phyloP scores from a whole-genome alignment of 2,797 vertebrate species.

The Cynopterus sphinx region DNA sequence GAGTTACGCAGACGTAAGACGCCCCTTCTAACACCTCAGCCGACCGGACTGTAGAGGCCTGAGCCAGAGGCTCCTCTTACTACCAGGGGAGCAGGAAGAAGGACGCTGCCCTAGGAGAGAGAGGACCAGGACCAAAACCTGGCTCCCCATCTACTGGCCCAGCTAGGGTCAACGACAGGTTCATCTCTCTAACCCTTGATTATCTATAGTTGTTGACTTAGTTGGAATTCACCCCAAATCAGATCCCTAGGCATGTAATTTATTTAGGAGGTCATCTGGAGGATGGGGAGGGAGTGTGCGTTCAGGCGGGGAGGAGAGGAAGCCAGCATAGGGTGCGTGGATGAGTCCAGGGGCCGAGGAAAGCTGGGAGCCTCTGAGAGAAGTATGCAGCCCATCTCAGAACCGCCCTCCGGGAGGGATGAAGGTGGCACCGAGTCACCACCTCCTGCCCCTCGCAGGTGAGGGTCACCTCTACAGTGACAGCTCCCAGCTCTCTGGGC shows the following conservation, averaged over 20 bases:
- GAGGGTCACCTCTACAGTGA: rapidly evolving
- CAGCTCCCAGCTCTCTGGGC: background rate
- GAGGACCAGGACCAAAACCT: background rate
- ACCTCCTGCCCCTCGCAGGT: rapidly evolving
- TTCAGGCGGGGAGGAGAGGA: background rate
- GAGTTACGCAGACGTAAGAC: background rate
- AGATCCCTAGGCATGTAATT: background rate
- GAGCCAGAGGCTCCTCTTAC: background rate
- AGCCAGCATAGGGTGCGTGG: background rate
- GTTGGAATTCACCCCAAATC: background rate
- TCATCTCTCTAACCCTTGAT: background rate
- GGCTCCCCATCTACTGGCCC: background rate
- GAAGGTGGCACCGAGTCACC: rapidly evolving
- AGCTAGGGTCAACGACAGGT: background rate
- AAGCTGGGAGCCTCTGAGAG: background rate
- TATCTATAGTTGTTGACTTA: background rate
- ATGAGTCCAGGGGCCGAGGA: background rate
- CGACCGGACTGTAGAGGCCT: background rate
- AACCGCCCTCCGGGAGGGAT: background rate
- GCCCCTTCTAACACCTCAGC: background rate
- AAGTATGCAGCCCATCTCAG: background rate
- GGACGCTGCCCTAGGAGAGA: background rate
- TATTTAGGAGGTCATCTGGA: background rate
- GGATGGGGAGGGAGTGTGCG: rapidly evolving
- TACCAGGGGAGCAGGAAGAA: background rate